Conservation (phyloP, 37 sponge, comb jelly and placozoan species). For the Halisarca cf. caerulea region DNA sequence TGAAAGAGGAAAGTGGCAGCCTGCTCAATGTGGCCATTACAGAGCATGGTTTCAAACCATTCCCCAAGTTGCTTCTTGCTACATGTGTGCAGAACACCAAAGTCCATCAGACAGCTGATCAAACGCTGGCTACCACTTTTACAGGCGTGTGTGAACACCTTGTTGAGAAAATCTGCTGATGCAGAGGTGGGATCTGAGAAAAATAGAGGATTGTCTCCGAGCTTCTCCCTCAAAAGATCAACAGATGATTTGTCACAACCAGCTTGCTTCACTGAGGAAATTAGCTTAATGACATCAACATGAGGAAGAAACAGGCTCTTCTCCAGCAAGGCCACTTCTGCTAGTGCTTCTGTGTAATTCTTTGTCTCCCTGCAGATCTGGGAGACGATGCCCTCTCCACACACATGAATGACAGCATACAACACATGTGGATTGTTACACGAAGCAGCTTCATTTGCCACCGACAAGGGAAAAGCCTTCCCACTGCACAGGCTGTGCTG, state of each 20-base stretch:
- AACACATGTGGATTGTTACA: neutral
- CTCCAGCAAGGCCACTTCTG: slow-evolving; percentile 11
- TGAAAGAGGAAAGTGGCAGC: neutral
- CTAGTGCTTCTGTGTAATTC: neutral
- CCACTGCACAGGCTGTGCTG: neutral
- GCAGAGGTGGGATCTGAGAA: neutral
- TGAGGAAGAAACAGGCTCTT: slow-evolving; percentile 9
- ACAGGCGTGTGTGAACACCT: neutral
- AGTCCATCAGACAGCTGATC: slow-evolving; percentile 5
- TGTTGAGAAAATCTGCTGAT: neutral
- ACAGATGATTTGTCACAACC: neutral
- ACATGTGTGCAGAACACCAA: neutral
- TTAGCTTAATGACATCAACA: neutral
- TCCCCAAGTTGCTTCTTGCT: neutral
- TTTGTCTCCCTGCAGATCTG: neutral
- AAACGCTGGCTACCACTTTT: neutral
- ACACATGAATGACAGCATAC: neutral
- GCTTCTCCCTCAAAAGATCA: neutral
- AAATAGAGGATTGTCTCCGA: neutral
- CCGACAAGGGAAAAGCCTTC: neutral
- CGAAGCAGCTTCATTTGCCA: too few relatives aligned
- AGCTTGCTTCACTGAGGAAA: neutral
- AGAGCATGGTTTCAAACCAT: neutral
- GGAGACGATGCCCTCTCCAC: neutral
- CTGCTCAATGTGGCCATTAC: neutral